Base-by-base conservation (phyloP, 2,113 vertebrate species). In the Poecilia latipinna region DNA sequence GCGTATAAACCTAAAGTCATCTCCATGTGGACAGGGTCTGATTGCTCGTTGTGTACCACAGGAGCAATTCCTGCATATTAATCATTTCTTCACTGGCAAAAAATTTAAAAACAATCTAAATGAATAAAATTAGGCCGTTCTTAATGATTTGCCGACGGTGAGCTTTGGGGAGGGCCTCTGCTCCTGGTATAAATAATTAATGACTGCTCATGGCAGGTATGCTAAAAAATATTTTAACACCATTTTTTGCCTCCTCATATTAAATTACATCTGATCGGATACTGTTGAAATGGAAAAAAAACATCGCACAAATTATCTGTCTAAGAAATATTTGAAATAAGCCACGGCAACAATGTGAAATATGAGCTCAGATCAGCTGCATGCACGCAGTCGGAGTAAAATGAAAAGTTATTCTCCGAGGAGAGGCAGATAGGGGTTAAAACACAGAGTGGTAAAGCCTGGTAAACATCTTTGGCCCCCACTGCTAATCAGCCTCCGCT, bases 391-490 rank as follows among this genome's bases (percentile, higher is more conserved):
- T 19, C 44, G 64, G 70, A 79, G 77, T 77, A 65, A 82, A 86
- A 85, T 61, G 66, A 86, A 72, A 71, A 68, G 66, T 63, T 89
- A 88, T 90, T 93, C 91, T 89, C 79, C 33, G 63, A 6, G 57
- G 83, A 86, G 68, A 13, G 70, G 63, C 77, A 61, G 78, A 77
- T 60, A 63, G 77, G 85, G 80, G 83, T 86, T 90, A 86, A 88
- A 86, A 70, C 78, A 54, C 82, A 17, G 61, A 75, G 82, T 61
- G n/a, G 76, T 33, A 83, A 88, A 90, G 74, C 87, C 88, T 85
- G 83, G 83, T 90, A 93, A 93, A 93, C 88, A 93, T 91, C 77
- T 90, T 86, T 86, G 84, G 86, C 73, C 77, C 88, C 88, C 68
- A 87, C 74, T 15, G 12, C 85, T 90, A 91, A 92, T 92, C 86